These are phyloP conservation scores for Cheilosia soror DNA, from an alignment of 2,888 invertebrate genomes.

Conservation along the genomic window DNA sequence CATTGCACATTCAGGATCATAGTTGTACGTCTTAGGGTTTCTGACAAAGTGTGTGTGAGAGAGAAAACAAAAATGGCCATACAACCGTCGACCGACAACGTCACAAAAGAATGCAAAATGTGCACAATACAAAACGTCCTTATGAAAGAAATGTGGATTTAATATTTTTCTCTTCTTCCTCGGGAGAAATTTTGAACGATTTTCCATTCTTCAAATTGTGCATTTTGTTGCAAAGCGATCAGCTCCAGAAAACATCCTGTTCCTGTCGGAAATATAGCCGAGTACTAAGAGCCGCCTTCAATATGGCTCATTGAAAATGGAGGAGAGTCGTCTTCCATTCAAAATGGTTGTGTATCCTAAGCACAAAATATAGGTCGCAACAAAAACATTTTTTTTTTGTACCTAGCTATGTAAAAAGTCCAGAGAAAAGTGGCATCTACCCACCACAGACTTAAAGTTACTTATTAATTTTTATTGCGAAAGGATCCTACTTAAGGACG, in stretches of 20 bases:
- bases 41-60: background rate
- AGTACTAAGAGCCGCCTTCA: constrained; percentile 7
- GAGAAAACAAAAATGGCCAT: constrained; percentile 15
- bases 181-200: constrained; percentile 52
- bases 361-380: constrained; percentile 9
- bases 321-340: constrained; percentile 5
- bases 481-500: constrained; percentile 46
- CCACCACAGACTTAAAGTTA: constrained; percentile 39
- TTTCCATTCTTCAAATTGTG: constrained; percentile 59
- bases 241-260: constrained; percentile 22
- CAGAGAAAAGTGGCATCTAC: background rate
- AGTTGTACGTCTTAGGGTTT: constrained; percentile 8
- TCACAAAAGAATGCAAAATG: constrained; percentile 61
- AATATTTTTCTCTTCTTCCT: constrained; percentile 34
- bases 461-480: constrained; percentile 63
- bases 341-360: constrained; percentile 7
- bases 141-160: constrained; percentile 32
- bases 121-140: constrained; percentile 12
- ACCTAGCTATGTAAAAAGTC: background rate
- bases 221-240: constrained; percentile 50
- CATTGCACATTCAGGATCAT: constrained; percentile 30
- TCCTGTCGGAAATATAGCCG: constrained; percentile 26
- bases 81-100: constrained; percentile 23
- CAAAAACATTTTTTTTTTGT: background rate
- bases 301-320: constrained; percentile 4